Conservation (phyloP, 2,888 invertebrate genomes). For the Megastigmus dorsalis region DNA sequence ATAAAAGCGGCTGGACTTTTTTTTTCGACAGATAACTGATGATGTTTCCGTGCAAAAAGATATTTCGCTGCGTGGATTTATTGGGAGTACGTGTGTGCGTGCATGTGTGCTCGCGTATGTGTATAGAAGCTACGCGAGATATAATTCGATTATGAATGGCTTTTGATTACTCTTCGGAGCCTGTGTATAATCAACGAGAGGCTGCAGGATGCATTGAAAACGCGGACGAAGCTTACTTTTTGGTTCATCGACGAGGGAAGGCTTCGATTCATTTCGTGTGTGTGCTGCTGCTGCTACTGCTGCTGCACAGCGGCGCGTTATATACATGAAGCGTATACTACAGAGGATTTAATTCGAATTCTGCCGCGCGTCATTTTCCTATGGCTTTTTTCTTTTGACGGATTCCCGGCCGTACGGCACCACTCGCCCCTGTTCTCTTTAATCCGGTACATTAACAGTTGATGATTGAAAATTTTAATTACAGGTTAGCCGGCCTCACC, state of each 20-base stretch:
- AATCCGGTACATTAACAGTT: background rate
- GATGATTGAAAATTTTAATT: constrained; percentile 15
- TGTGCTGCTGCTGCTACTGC: too few species aligned
- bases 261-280: background rate
- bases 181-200: background rate
- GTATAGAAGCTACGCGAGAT: background rate
- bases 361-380: background rate
- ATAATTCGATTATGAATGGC: constrained; percentile 17
- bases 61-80: background rate
- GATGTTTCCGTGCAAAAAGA: background rate
- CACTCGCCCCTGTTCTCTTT: too few species aligned
- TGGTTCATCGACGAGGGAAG: background rate
- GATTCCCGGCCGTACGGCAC: too few species aligned
- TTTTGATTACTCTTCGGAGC: background rate
- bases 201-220: background rate
- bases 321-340: background rate
- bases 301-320: too few species aligned
- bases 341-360: background rate
- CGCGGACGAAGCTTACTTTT: background rate
- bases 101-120: background rate
- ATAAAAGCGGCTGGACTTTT: background rate
- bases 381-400: background rate
- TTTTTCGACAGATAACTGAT: too few species aligned
- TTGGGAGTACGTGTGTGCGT: background rate
- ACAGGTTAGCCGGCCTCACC: background rate